A percentile compares a stretch with the other conserved stretches of the same genome.
Evolutionary conservation across 2,113 vertebrate genomes (phyloP).

Genomic region (Osmerus eperlanus): DNA sequence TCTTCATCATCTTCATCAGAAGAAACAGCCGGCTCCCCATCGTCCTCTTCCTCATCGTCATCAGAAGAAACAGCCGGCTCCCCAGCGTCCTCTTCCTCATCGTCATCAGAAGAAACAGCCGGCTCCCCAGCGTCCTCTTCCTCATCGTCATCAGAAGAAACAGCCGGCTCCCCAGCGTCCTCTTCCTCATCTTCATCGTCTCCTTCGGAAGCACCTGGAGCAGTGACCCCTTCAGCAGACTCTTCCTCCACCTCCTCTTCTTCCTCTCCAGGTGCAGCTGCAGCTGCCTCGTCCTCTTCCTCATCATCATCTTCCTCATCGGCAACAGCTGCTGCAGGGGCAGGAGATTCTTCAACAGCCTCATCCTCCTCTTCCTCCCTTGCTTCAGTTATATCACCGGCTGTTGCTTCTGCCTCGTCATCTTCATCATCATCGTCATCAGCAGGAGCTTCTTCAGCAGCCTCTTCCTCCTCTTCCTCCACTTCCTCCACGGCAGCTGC

Average conservation of each 20-base stretch:
- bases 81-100: too few relatives aligned
- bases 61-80: too few relatives aligned
- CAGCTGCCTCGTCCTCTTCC: not conserved
- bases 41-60: not conserved
- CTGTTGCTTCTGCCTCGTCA: not conserved
- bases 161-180: too few relatives aligned
- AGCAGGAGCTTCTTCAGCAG: too few relatives aligned
- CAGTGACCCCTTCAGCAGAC: not conserved
- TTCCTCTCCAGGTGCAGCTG: not conserved
- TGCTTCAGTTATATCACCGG: not conserved
- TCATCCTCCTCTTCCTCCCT: slow-evolving; percentile 10
- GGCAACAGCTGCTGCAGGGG: not conserved
- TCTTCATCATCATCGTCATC: slow-evolving; percentile 9
- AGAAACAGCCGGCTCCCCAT: not conserved
- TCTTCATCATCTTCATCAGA: too few relatives aligned
- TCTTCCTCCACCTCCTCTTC: not conserved
- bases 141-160: too few relatives aligned
- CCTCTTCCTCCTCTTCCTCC: not conserved
- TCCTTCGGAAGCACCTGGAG: not conserved
- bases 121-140: too few relatives aligned
- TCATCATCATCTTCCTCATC: slow-evolving; percentile 5
- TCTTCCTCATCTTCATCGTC: not conserved
- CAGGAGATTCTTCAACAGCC: not conserved
- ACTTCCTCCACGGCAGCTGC: not conserved
- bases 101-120: too few relatives aligned